Conservation (phyloP, 2,113 vertebrate genomes). For the Galemys pyrenaicus region DNA sequence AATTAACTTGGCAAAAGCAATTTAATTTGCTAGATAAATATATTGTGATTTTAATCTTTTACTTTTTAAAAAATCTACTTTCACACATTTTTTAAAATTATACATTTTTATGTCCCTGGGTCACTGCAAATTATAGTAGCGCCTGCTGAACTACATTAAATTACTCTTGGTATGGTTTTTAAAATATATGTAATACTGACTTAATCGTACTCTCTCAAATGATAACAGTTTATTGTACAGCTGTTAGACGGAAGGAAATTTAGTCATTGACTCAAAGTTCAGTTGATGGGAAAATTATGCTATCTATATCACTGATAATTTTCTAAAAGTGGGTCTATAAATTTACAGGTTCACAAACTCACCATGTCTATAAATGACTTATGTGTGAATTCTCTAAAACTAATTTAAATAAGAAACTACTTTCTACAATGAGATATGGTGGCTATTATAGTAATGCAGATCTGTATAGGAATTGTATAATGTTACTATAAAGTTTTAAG, state of each 20-base stretch:
- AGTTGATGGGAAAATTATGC: background rate
- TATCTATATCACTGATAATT: background rate
- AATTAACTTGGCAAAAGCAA: slow-evolving; percentile 1
- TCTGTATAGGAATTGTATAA: background rate
- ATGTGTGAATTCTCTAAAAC: background rate
- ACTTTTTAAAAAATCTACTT: background rate
- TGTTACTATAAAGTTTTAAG: background rate
- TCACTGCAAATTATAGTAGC: background rate
- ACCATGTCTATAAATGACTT: background rate
- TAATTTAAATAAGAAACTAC: background rate
- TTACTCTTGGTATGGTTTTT: background rate
- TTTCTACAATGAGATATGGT: background rate
- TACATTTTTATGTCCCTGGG: background rate
- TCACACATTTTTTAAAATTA: background rate
- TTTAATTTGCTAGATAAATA: background rate
- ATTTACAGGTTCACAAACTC: background rate
- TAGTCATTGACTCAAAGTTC: background rate
- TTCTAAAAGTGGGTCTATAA: background rate
- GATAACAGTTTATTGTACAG: background rate
- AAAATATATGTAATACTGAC: background rate
- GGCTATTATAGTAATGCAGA: background rate
- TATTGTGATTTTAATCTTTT: background rate
- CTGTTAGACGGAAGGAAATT: slow-evolving; percentile 3
- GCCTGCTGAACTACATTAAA: background rate
- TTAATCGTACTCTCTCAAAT: background rate